Evolutionary conservation across 2,113 vertebrate species (phyloP).

Genomic region (Urocolius indicus): DNA sequence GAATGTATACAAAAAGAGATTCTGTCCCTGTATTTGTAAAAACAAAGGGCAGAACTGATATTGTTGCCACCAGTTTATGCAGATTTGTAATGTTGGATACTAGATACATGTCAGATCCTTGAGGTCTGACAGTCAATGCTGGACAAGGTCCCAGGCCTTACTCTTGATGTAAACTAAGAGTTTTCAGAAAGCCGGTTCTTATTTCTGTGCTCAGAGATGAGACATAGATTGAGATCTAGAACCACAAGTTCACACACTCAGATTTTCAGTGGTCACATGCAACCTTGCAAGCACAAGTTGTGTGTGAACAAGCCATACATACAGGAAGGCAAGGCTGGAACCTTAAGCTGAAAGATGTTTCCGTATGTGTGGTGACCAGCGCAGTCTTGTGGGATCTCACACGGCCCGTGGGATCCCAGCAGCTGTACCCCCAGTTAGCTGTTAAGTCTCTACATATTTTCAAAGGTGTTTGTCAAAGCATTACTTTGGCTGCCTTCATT

Average conservation of each 20-base stretch:
- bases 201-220: not conserved
- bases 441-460: not conserved
- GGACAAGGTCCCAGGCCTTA: not conserved
- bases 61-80: not conserved
- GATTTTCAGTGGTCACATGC: not conserved
- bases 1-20: rapidly evolving
- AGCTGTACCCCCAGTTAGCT: not conserved
- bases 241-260: not conserved
- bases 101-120: not conserved
- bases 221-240: not conserved
- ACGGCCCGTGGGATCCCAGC: not conserved
- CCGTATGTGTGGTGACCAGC: not conserved
- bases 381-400: not conserved
- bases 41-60: not conserved
- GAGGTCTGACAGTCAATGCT: not conserved
- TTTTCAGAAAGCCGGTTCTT: not conserved
- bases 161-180: not conserved
- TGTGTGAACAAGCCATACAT: not conserved
- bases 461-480: not conserved
- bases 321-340: not conserved
- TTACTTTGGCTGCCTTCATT: not conserved
- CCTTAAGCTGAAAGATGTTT: not conserved
- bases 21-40: too few species aligned
- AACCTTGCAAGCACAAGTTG: not conserved
- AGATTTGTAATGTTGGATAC: not conserved